Percentiles rank a stretch among this genome's conserved stretches.
Evolutionary conservation across 2,888 invertebrate species (phyloP).

Genomic region (Tethea ocularis): DNA sequence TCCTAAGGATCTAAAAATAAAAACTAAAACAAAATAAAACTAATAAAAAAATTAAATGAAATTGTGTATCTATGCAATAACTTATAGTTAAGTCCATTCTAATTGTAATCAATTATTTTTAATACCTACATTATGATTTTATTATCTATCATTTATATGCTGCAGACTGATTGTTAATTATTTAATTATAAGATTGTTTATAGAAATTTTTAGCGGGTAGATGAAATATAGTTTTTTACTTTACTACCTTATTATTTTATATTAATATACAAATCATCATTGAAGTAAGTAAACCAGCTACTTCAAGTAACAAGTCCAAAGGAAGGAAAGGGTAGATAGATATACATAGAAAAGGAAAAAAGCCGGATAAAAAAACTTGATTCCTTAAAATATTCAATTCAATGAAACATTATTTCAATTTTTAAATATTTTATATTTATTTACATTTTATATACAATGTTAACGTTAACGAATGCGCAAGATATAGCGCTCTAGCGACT

Average conservation of each 20-base stretch:
- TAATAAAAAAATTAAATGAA: no score
- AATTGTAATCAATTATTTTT: no score
- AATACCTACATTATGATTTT: neutral
- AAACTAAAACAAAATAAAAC: no score
- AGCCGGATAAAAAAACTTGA: neutral
- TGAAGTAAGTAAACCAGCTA: no score
- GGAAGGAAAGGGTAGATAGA: no score
- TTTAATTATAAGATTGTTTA: conserved; percentile 27
- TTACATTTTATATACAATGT: conserved; percentile 81
- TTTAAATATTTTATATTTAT: conserved; percentile 77
- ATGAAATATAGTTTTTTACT: conserved; percentile 30
- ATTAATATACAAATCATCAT: no score
- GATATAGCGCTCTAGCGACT: conserved; percentile 55
- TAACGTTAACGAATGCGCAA: conserved; percentile 62
- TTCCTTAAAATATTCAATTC: neutral
- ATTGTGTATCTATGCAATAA: no score
- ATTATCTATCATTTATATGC: neutral
- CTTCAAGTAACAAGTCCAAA: no score
- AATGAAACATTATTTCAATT: conserved; percentile 60
- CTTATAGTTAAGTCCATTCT: no score
- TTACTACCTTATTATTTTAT: neutral
- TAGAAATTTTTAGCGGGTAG: conserved; percentile 20
- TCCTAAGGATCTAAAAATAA: no score
- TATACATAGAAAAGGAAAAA: neutral
- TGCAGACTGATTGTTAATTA: conserved; percentile 2